These are phyloP conservation scores for Carassius carassius DNA, from an alignment of 2,113 vertebrate genomes.

Conservation along the genomic window DNA sequence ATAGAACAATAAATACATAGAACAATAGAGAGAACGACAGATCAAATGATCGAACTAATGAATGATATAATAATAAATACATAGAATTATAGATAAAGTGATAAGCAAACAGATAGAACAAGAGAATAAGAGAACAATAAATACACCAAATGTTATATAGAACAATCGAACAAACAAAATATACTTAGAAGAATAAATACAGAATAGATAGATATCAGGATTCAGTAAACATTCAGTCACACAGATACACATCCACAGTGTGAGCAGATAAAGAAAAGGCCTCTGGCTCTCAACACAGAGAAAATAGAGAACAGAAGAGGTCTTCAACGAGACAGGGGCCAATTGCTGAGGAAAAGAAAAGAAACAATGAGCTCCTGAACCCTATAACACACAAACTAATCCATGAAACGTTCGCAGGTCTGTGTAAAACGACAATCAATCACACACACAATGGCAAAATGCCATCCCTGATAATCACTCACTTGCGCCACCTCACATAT, in stretches of 20 bases:
- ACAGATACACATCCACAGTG: constrained; percentile 23
- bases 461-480: constrained; percentile 29
- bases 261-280: neutral
- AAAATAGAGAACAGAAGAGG: neutral
- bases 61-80: no score
- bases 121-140: no score
- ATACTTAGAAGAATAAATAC: neutral
- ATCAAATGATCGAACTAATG: no score
- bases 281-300: neutral
- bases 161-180: no score
- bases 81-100: neutral
- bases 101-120: no score
- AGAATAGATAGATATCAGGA: no score
- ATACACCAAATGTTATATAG: no score
- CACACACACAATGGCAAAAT: neutral
- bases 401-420: constrained; percentile 43
- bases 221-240: constrained; percentile 44
- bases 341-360: constrained; percentile 79
- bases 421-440: constrained; percentile 52
- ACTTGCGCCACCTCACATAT: constrained; percentile 50
- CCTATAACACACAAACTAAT: constrained; percentile 50
- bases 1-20: no score
- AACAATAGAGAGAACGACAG: no score
- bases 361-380: constrained; percentile 78
- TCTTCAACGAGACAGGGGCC: constrained; percentile 40